Base-by-base conservation (phyloP, 2,797 vertebrate species). In the Sebastes diaconus region DNA sequence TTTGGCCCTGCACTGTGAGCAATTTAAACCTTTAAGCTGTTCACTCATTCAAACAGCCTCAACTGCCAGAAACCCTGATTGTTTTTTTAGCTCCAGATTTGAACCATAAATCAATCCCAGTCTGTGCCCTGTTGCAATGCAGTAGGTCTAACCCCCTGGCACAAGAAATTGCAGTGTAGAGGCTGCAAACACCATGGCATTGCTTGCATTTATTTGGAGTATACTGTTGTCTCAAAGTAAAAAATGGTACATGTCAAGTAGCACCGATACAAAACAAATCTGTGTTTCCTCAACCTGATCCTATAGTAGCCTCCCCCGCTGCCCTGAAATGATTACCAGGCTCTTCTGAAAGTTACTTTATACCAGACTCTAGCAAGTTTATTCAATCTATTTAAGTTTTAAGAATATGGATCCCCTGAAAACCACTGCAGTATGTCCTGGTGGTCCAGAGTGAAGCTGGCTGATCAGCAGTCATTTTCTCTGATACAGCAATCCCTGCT, bases 401-500 rank as follows among this genome's bases (percentile, higher is more conserved):
- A 69, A 54, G 34, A 69, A 36, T 27, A 66, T 80, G 29, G 30
- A 57, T 80, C 14, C 54, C 3, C 36, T 58, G 9, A 67, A 82
- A 71, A 12, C 11, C 64, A 22, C 66, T 60, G 61, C 81, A 75
- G 80, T 36, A 29, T 12, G 16, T 63, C 42, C 36, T 72, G 58
- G 63, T 79, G 73, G 76, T 80, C 69, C 55, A 59, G 27, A 67
- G 57, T 71, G 74, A 85, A 89, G 87, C 30, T 58, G 39, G 73
- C 73, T 80, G 52, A 85, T 86, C 86, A 88, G 87, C 84, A 86
- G 42, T 68, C 27, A 3, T 81, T 74, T 70, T 67, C 30, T 86
- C 87, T 87, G 84, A 84, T 78, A 59, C 90, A 84, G 89, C 84
- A 91, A 8, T 63, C 34, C 27, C 67, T 73, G n/a, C 79, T 75